Percentiles rank a stretch among this genome's conserved stretches.
Conservation (phyloP, 2,888 invertebrate species). For the Heliothis peltigera region DNA sequence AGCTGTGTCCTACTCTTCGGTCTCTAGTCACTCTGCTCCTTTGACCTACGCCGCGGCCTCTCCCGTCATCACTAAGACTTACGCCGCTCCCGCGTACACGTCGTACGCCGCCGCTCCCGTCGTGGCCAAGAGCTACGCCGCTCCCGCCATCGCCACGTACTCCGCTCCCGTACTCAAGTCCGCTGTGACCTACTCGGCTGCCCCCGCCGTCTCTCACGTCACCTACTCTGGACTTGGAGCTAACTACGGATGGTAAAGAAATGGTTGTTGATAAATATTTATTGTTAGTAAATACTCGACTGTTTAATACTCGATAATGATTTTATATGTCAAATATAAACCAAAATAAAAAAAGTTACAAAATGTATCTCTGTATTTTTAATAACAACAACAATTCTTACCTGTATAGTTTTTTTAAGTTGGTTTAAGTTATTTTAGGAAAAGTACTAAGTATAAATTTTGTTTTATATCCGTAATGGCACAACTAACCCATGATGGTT, state of each 20-base stretch:
- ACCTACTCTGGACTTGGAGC: slow-evolving; percentile 83
- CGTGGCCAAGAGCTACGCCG: slow-evolving; percentile 68
- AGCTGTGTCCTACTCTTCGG: slow-evolving; percentile 16
- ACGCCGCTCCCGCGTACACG: slow-evolving; percentile 69
- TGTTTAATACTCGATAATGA: slow-evolving; percentile 26
- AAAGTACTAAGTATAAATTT: too few relatives aligned
- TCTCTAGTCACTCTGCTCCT: slow-evolving; percentile 69
- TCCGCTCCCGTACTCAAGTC: slow-evolving; percentile 66
- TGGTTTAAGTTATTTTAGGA: too few relatives aligned
- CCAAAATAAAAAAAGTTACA: slow-evolving; percentile 29
- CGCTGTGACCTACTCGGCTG: slow-evolving; percentile 83
- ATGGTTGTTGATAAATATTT: slow-evolving; percentile 50
- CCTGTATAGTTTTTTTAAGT: too few relatives aligned
- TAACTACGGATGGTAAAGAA: slow-evolving; percentile 81
- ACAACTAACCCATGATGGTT: too few relatives aligned
- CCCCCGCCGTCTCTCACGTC: slow-evolving; percentile 81
- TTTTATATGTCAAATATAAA: slow-evolving; percentile 24
- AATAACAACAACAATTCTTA: background rate
- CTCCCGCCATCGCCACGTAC: slow-evolving; percentile 72
- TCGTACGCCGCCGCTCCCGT: slow-evolving; percentile 63
- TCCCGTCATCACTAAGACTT: slow-evolving; percentile 79
- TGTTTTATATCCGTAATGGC: too few relatives aligned
- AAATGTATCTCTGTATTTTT: too few relatives aligned
- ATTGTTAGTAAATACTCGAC: slow-evolving; percentile 30
- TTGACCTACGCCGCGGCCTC: slow-evolving; percentile 74